Percentiles rank a stretch among this genome's conserved stretches.
Evolutionary conservation across 2,888 invertebrate genomes (phyloP).

Genomic region (Scaptomyza parva): DNA sequence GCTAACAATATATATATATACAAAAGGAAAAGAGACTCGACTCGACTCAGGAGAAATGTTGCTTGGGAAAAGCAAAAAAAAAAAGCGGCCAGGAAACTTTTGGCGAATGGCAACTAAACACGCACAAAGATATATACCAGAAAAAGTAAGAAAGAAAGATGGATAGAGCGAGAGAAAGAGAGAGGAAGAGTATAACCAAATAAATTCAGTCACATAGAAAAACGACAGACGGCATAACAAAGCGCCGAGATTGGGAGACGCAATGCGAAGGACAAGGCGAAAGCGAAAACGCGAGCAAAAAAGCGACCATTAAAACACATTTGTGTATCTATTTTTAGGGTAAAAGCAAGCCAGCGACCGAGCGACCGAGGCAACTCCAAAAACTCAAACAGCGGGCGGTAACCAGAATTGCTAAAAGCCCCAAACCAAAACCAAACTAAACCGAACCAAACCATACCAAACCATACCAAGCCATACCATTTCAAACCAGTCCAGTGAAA

Average conservation of each 20-base stretch:
- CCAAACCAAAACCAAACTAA: constrained; percentile 17
- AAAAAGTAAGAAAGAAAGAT: background rate
- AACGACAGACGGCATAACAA: constrained; percentile 79
- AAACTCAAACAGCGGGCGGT: constrained; percentile 48
- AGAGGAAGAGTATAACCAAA: constrained; percentile 50
- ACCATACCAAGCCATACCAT: constrained; percentile 44
- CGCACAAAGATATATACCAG: constrained; percentile 63
- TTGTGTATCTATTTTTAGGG: constrained; percentile 80
- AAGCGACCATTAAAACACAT: constrained; percentile 81
- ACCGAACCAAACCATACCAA: constrained; percentile 45
- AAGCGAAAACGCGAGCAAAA: constrained; percentile 60
- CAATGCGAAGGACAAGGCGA: constrained; percentile 38
- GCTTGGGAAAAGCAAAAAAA: constrained; percentile 36
- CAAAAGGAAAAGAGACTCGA: constrained; percentile 34
- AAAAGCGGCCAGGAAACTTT: constrained; percentile 66
- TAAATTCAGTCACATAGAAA: constrained; percentile 79
- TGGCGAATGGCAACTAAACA: constrained; percentile 74
- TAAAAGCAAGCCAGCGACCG: constrained; percentile 52
- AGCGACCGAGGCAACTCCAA: constrained; percentile 24
- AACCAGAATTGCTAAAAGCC: constrained; percentile 53
- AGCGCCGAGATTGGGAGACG: constrained; percentile 69
- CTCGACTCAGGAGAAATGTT: constrained; percentile 15
- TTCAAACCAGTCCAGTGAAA: constrained; percentile 41
- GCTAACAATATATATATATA: constrained; percentile 12
- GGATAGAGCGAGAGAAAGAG: background rate